Percentiles rank a stretch among this genome's conserved stretches.
phyloP scores from a whole-genome alignment of 2,113 vertebrate species.

The Castor canadensis region DNA sequence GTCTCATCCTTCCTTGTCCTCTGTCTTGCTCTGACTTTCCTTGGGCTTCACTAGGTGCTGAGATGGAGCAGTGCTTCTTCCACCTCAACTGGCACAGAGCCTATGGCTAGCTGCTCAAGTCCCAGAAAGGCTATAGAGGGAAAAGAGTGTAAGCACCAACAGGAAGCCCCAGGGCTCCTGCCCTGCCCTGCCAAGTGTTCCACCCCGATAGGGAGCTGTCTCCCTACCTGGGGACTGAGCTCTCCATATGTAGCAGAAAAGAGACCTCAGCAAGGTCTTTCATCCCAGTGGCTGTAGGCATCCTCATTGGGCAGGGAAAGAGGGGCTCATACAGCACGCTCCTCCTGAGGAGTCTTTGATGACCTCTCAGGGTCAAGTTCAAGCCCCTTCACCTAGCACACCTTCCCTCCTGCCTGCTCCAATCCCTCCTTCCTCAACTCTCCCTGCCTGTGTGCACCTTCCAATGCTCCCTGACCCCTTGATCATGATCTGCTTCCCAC shows the following conservation, averaged over 20 bases:
- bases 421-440: too few relatives aligned
- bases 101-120: too few relatives aligned
- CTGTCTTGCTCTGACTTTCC: too few relatives aligned
- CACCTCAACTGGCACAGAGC: too few relatives aligned
- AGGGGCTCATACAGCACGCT: too few relatives aligned
- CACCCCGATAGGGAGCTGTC: not conserved
- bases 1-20: not conserved
- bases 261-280: not conserved
- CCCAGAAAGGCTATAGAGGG: too few relatives aligned
- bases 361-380: not conserved
- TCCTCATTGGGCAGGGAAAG: not conserved
- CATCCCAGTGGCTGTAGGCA: not conserved
- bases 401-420: not conserved
- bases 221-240: not conserved
- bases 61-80: too few relatives aligned
- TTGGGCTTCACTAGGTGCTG: too few relatives aligned
- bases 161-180: not conserved
- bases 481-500: not conserved
- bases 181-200: not conserved
- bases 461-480: not conserved
- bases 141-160: too few relatives aligned
- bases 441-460: not conserved
- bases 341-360: not conserved
- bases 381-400: not conserved
- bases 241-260: not conserved